Base-by-base conservation (phyloP, 2,797 vertebrate species). In the Sebastolobus alascanus region DNA sequence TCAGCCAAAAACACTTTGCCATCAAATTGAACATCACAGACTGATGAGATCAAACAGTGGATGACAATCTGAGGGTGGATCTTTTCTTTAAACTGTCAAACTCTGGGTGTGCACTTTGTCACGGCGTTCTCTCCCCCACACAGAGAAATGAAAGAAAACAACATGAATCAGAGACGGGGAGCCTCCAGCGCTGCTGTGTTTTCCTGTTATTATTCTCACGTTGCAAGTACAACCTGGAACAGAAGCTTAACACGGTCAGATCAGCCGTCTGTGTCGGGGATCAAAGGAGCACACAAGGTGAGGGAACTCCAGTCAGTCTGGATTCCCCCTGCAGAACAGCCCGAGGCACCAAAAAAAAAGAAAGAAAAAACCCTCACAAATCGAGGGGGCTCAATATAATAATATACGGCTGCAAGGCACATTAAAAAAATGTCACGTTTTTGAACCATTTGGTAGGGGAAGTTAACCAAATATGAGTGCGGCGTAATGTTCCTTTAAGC, bases 401-500 rank as follows among this genome's bases (percentile, higher is more conserved):
- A 52, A 46, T 52, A 52, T n/a, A 52, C 50, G 80, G 18, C 88
- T 71, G 65, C 1, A 25, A 83, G 87, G 71, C 81, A 16, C 90
- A 90, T 92, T 89, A 86, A 90, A 87, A 88, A 88, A 90, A 84
- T 87, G 86, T 92, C 89, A 91, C 87, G 82, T 91, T 89, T 92
- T 86, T 74, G 40, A 92, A 89, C 85, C 92, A 90, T 95, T 94
- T 93, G 92, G 87, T 89, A 77, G 82, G 89, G 91, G 89, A 93
- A 92, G 93, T 92, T 95, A 94, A 94, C 92, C 92, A 93, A 94
- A 94, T 94, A 93, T 80, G 91, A 95, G 92, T 60, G 90, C 90
- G 84, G 92, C 90, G 93, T 96, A 96, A 95, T 96, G 94, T 96
- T 95, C 95, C 95, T 94, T 94, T 95, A 95, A 96, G 94, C 94